phyloP scores from a whole-genome alignment of 92 coral and sea anemone species.

The Parazoanthus atlanticus region DNA sequence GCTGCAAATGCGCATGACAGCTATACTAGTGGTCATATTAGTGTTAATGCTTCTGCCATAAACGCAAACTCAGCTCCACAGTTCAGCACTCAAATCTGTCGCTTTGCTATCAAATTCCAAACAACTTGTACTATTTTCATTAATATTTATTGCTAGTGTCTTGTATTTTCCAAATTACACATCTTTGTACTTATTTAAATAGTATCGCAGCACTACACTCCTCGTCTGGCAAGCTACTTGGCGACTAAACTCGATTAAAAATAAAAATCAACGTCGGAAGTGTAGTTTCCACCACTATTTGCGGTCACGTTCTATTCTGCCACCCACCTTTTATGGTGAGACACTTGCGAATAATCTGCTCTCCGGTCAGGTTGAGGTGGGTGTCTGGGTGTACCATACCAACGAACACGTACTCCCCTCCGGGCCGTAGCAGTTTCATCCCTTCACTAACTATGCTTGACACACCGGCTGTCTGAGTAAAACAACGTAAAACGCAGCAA shows the following conservation, averaged over 20 bases:
- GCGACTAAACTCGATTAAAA: background rate
- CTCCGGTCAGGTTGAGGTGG: slow-evolving; percentile 80
- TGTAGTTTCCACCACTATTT: background rate
- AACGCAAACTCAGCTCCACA: too few relatives aligned
- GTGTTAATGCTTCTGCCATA: too few relatives aligned
- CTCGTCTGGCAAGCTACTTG: too few relatives aligned
- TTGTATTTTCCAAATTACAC: too few relatives aligned
- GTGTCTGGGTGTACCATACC: slow-evolving; percentile 98
- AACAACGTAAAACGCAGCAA: background rate
- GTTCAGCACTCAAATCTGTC: too few relatives aligned
- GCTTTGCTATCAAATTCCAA: too few relatives aligned
- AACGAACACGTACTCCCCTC: slow-evolving; percentile 80
- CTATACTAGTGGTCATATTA: too few relatives aligned
- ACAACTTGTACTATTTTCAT: too few relatives aligned
- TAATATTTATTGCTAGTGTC: too few relatives aligned
- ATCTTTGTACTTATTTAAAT: too few relatives aligned
- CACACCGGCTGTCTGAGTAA: slow-evolving; percentile 78
- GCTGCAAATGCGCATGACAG: too few relatives aligned
- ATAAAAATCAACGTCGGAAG: background rate
- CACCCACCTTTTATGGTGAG: slow-evolving; percentile 80
- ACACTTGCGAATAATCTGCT: slow-evolving; percentile 92
- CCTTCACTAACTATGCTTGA: slow-evolving; percentile 83
- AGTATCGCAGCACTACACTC: too few relatives aligned
- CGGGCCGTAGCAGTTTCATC: slow-evolving; percentile 72
- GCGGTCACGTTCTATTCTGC: background rate